Conservation (phyloP, 2,113 vertebrate genomes). For the Merops nubicus region DNA sequence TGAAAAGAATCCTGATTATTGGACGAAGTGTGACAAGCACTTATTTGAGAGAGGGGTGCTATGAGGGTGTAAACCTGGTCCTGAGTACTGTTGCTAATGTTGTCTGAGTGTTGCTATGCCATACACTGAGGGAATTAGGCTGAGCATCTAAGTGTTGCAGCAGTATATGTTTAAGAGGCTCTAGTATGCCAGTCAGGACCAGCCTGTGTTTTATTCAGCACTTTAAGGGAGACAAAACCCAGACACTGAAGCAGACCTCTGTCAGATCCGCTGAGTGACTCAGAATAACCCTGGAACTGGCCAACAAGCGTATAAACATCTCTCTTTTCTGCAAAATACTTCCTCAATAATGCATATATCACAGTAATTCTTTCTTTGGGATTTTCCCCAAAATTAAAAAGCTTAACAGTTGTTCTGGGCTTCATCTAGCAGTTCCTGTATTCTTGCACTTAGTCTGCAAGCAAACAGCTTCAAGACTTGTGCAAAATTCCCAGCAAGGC, state of each 20-base stretch:
- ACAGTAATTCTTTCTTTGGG: neutral
- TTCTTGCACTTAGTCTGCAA: neutral
- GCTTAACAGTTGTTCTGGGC: neutral
- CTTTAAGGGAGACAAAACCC: neutral
- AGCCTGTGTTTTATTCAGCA: neutral
- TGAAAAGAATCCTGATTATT: neutral
- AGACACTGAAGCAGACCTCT: neutral
- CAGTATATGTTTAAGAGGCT: neutral
- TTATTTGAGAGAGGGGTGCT: neutral
- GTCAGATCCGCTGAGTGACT: neutral
- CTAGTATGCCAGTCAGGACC: neutral
- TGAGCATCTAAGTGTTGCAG: neutral
- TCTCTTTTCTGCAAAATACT: neutral
- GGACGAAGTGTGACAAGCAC: neutral
- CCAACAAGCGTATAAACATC: neutral
- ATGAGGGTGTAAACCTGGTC: neutral
- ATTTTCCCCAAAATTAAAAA: neutral
- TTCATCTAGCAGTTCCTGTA: neutral
- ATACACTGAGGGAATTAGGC: neutral
- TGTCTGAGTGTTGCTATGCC: neutral
- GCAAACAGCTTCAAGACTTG: neutral
- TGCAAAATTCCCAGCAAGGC: neutral
- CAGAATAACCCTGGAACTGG: neutral
- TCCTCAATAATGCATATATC: neutral
- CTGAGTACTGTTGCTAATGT: neutral